These are phyloP conservation scores for Chamaea fasciata DNA, from an alignment of 2,113 vertebrate species.

Conservation along the genomic window DNA sequence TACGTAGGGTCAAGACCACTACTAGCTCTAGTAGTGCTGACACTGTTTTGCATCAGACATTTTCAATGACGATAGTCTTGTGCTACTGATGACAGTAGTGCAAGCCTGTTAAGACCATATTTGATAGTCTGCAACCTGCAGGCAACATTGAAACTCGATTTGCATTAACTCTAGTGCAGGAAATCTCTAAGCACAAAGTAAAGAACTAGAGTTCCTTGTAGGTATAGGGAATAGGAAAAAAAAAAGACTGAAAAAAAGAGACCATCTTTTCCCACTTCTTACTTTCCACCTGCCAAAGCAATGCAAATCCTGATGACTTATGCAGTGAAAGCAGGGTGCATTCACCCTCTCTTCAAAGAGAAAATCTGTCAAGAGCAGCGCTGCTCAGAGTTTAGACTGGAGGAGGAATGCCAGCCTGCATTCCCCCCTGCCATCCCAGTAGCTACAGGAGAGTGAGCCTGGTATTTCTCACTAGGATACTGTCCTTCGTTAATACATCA, in stretches of 20 bases:
- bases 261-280: neutral
- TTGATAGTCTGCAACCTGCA: neutral
- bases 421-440: neutral
- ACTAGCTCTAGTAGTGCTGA: neutral
- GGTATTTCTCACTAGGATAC: conserved; percentile 20
- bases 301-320: neutral
- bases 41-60: neutral
- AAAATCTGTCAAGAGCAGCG: neutral
- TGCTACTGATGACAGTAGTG: neutral
- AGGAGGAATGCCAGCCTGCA: neutral
- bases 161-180: neutral
- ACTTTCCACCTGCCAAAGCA: neutral
- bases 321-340: neutral
- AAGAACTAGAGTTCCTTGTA: neutral
- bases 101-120: neutral
- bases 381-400: neutral
- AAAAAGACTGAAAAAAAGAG: neutral
- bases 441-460: neutral
- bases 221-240: neutral
- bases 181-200: neutral
- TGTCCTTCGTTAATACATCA: neutral
- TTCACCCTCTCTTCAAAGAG: neutral
- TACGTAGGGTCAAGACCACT: neutral
- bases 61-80: neutral
- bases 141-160: neutral